Percentiles rank a stretch among this genome's conserved stretches.
phyloP scores from a whole-genome alignment of 2,797 vertebrate species.

The Enteromius mattozi region DNA sequence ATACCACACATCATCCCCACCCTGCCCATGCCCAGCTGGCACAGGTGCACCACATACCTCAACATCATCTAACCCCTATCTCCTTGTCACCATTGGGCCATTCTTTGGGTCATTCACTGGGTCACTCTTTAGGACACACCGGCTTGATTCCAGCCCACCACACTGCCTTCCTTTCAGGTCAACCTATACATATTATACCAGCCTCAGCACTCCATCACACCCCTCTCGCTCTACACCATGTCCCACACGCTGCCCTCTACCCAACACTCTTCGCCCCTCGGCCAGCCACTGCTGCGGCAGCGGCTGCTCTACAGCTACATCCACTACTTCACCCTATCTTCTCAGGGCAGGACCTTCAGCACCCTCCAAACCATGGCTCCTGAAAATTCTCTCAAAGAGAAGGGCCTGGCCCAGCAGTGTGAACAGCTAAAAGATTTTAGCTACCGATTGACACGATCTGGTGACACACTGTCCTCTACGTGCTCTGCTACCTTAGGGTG shows the following conservation, averaged over 20 bases:
- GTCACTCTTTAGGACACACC: slow-evolving; percentile 90
- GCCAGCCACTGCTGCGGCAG: slow-evolving; percentile 85
- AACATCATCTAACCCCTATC: slow-evolving; percentile 93
- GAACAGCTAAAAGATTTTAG: slow-evolving; percentile 29
- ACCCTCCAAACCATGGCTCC: slow-evolving; percentile 96
- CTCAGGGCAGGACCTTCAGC: slow-evolving; percentile 99
- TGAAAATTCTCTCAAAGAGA: slow-evolving; percentile 75
- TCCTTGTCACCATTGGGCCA: slow-evolving; percentile 90
- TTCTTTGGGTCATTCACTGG: slow-evolving; percentile 90
- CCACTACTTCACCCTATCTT: slow-evolving; percentile 97
- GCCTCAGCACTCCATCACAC: slow-evolving; percentile 95
- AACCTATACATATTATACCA: slow-evolving; percentile 98
- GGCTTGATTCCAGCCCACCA: slow-evolving; percentile 91
- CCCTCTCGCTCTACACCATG: slow-evolving; percentile 91
- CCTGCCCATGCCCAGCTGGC: slow-evolving; percentile 90
- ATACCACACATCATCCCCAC: slow-evolving; percentile 86
- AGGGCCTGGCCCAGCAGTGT: slow-evolving; percentile 47
- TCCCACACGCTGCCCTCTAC: slow-evolving; percentile 92
- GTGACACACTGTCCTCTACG: background rate
- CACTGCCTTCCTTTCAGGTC: slow-evolving; percentile 93
- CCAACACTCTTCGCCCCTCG: slow-evolving; percentile 91
- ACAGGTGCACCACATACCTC: slow-evolving; percentile 96
- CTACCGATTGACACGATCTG: background rate
- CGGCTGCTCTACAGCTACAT: slow-evolving; percentile 94
- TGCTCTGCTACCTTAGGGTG: background rate